These are phyloP conservation scores for Campoplex nolae DNA, from an alignment of 2,888 invertebrate species.

Conservation along the genomic window DNA sequence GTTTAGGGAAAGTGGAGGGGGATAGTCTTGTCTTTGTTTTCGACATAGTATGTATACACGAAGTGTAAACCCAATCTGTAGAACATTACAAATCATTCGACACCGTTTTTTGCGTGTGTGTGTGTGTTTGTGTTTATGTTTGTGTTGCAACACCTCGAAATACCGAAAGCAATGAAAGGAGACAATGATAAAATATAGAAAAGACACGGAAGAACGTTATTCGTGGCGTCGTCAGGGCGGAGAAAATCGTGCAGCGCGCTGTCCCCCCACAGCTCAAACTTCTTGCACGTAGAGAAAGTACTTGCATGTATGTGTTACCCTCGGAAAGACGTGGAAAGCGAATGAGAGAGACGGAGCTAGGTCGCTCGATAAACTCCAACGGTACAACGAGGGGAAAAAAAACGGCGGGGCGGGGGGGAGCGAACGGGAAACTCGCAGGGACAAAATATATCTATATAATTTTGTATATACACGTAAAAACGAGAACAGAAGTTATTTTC, in stretches of 20 bases:
- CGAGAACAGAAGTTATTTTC: slow-evolving; percentile 58
- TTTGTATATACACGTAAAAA: slow-evolving; percentile 29
- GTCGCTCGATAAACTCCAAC: slow-evolving; percentile 66
- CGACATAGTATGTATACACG: neutral
- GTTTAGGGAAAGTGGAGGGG: neutral
- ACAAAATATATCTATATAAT: slow-evolving; percentile 26
- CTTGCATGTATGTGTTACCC: slow-evolving; percentile 29
- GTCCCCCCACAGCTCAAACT: neutral
- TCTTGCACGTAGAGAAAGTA: slow-evolving; percentile 13
- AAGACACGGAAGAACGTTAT: neutral
- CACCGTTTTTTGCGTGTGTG: neutral
- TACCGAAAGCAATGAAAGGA: neutral
- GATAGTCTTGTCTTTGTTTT: slow-evolving; percentile 7
- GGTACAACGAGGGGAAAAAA: slow-evolving; percentile 58
- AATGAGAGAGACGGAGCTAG: slow-evolving; percentile 40
- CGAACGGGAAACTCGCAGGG: slow-evolving; percentile 51
- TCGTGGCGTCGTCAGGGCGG: slow-evolving; percentile 38
- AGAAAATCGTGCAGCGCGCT: neutral
- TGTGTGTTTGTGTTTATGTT: neutral
- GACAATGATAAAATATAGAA: slow-evolving; percentile 8
- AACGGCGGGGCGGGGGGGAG: neutral
- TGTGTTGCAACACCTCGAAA: neutral
- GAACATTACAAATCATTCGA: slow-evolving; percentile 11
- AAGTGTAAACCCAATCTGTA: slow-evolving; percentile 18
- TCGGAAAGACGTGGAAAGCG: slow-evolving; percentile 47